A percentile compares a stretch with the other conserved stretches of the same genome.
These are phyloP conservation scores for Sycophila sp. DNA, from an alignment of 1,140 invertebrate species.

Conservation along the genomic window DNA sequence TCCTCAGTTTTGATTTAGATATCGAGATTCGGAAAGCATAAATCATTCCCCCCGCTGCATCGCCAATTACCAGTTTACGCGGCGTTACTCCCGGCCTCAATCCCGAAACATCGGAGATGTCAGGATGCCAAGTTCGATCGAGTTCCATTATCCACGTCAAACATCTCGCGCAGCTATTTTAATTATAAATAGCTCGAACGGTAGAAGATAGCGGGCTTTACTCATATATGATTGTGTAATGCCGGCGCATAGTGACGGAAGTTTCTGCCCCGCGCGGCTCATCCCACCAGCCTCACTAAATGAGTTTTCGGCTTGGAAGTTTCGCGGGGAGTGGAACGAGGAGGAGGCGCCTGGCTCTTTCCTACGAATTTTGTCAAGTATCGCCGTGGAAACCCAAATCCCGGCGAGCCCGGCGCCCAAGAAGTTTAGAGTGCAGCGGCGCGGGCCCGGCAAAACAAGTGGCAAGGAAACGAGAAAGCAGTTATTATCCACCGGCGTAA, in stretches of 20 bases:
- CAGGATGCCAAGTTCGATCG: neutral
- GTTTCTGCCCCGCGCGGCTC: neutral
- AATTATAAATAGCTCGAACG: conserved; percentile 16
- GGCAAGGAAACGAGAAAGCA: conserved; percentile 41
- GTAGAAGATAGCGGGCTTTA: no score
- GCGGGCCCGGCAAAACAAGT: conserved; percentile 35
- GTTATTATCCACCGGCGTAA: conserved; percentile 46
- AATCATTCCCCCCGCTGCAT: no score
- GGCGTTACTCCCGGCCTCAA: no score
- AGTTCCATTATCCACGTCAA: neutral
- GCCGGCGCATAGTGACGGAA: neutral
- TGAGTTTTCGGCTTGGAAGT: conserved; percentile 29
- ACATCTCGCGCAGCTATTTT: conserved; percentile 15
- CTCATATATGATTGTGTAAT: conserved; percentile 5
- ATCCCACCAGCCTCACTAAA: no score
- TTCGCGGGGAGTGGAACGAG: no score
- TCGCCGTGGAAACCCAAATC: conserved; percentile 26
- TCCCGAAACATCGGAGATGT: neutral
- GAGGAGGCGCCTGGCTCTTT: neutral
- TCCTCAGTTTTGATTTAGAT: no score
- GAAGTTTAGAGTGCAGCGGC: conserved; percentile 35
- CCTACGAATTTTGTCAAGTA: conserved; percentile 31
- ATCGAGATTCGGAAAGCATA: no score
- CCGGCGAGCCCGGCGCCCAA: conserved; percentile 30
- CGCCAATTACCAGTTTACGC: no score